A percentile compares a stretch with the other conserved stretches of the same genome.
These are phyloP conservation scores for Baccha elongata DNA, from an alignment of 2,888 invertebrate species.

Conservation along the genomic window DNA sequence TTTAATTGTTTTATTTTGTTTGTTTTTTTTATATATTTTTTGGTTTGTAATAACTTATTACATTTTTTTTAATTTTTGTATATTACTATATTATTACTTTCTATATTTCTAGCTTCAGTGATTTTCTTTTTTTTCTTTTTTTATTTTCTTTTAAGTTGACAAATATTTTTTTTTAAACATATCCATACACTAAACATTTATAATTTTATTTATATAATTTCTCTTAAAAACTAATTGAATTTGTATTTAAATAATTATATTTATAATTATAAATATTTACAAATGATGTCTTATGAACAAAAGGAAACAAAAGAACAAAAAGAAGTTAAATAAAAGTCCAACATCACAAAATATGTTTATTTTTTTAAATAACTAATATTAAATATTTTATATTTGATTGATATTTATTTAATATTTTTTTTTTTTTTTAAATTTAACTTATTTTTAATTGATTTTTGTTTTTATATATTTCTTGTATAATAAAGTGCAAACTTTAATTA, in stretches of 20 bases:
- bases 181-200: slow-evolving; percentile 63
- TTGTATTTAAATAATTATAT: slow-evolving; percentile 18
- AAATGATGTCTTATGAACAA: slow-evolving; percentile 28
- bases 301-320: slow-evolving; percentile 28
- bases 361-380: slow-evolving; percentile 21
- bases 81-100: slow-evolving; percentile 58
- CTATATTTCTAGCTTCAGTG: slow-evolving; percentile 61
- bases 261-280: slow-evolving; percentile 60
- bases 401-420: slow-evolving; percentile 33
- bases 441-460: slow-evolving; percentile 18
- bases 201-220: slow-evolving; percentile 41
- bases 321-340: slow-evolving; percentile 28
- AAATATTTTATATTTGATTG: slow-evolving; percentile 57
- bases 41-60: slow-evolving; percentile 72
- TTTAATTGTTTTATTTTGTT: slow-evolving; percentile 61
- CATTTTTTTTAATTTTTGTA: slow-evolving; percentile 55
- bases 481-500: slow-evolving; percentile 47
- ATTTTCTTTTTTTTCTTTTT: slow-evolving; percentile 19
- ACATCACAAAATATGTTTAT: slow-evolving; percentile 64
- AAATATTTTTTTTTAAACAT: slow-evolving; percentile 62
- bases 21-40: slow-evolving; percentile 64
- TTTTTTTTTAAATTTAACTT: slow-evolving; percentile 17
- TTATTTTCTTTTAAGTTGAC: slow-evolving; percentile 39
- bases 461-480: slow-evolving; percentile 15
- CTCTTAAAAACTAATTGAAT: slow-evolving; percentile 43